Conservation (phyloP, 2,888 invertebrate species). For the Incurvaria masculella region DNA sequence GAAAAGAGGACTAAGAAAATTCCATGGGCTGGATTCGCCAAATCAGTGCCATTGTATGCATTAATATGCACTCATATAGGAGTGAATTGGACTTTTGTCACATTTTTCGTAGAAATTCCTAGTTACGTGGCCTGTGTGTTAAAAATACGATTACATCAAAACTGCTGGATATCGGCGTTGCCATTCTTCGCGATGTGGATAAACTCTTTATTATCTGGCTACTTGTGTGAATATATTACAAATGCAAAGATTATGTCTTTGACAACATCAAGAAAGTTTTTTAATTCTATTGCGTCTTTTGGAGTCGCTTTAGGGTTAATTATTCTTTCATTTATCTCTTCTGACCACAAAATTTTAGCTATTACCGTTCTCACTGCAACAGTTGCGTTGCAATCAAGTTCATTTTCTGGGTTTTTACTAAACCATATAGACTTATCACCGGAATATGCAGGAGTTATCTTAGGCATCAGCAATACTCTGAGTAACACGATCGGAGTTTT, state of each 20-base stretch:
- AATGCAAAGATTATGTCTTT: conserved; percentile 29
- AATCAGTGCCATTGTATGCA: conserved; percentile 59
- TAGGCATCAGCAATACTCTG: too few relatives aligned
- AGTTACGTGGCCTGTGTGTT: conserved; percentile 68
- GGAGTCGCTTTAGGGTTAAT: too few relatives aligned
- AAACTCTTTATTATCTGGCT: conserved; percentile 60
- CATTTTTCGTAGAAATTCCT: conserved; percentile 67
- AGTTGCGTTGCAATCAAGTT: too few relatives aligned
- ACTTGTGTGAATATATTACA: conserved; percentile 50
- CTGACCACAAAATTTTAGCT: too few relatives aligned
- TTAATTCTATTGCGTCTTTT: conserved; percentile 55
- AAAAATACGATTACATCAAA: conserved; percentile 35
- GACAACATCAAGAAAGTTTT: conserved; percentile 39
- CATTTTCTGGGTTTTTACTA: too few relatives aligned
- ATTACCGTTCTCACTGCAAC: too few relatives aligned
- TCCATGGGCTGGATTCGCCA: conserved; percentile 63
- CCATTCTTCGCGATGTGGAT: conserved; percentile 74
- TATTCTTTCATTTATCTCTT: too few relatives aligned
- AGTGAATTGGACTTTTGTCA: conserved; percentile 61
- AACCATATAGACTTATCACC: too few relatives aligned
- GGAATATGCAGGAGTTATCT: too few relatives aligned
- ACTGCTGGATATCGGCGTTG: conserved; percentile 64
- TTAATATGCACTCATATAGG: conserved; percentile 57
- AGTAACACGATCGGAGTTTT: too few relatives aligned
- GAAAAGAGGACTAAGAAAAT: conserved; percentile 33